Evolutionary conservation across 1,140 invertebrate genomes (phyloP), one percentile per base, ranked within the genome.

Genomic region (Aphis craccivora): DNA sequence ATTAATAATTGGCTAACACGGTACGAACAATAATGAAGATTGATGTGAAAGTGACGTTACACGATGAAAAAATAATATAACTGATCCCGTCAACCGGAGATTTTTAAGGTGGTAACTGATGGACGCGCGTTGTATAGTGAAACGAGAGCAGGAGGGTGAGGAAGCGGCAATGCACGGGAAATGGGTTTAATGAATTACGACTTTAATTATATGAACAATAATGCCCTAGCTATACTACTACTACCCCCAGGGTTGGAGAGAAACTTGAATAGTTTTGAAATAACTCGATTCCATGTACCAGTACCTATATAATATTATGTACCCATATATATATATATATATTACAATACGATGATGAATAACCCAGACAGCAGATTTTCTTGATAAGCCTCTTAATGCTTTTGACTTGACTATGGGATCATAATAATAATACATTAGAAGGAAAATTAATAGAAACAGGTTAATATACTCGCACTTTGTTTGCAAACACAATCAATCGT

Each of bases 181-280:
- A 87, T 45, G 18, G 43, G 86, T 87, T 51, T 87, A 87, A 48
- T 87, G 30, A 87, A 87, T 87, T 87, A 87, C 43, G 84, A 87
- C 45, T 87, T 87, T 87, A 48, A 87, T 87, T 87, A 48, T 45
- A 48, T 45, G 7, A n/a, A 86, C 30, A 45, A n/a, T 87, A 87
- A 22, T 48, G 84, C 30, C 20, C 14, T n/a, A n/a, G 5, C 30
- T 23, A 40, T 23, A 84, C 23, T 40, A 37, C 83, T 87, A 48
- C 45, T 7, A 48, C 86, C 30, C 25, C 5, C 43, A 14, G 37
- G 22, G 11, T 86, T 11, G 3, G 11, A 45, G 84, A 1, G 11
- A 45, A 43, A 40, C 83, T 86, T 45, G 84, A 86, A 86, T 45
- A 45, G 84, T 48, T 86, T 86, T 86, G 43, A 86, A 86, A 86